Evolutionary conservation across 1,140 invertebrate genomes (phyloP).

Genomic region (Hesperophylax magnus): DNA sequence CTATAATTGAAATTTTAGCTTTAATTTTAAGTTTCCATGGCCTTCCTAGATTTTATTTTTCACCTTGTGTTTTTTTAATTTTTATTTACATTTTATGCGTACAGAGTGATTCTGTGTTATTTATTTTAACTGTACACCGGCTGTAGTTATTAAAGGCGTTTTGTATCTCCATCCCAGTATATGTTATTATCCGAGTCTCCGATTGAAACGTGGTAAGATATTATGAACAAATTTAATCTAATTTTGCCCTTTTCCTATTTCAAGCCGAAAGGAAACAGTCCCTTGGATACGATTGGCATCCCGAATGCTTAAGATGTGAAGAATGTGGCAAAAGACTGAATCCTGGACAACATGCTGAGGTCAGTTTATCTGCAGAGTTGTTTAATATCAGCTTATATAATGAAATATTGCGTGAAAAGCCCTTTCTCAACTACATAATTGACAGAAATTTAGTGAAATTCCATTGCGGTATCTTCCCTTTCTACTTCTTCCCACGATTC

Average conservation of each 20-base stretch:
- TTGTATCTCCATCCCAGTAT: neutral
- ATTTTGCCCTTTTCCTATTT: neutral
- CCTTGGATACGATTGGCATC: conserved; percentile 94
- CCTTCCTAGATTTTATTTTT: neutral
- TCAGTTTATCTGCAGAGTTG: conserved; percentile 59
- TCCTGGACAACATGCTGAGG: conserved; percentile 91
- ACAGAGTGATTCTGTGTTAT: conserved; percentile 12
- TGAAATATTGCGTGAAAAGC: too few relatives aligned
- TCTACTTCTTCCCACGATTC: too few relatives aligned
- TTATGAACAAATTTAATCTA: conserved; percentile 1
- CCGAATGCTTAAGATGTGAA: conserved; percentile 89
- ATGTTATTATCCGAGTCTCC: neutral
- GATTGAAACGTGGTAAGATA: neutral
- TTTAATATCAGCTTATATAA: too few relatives aligned
- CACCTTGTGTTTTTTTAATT: conserved; percentile 35
- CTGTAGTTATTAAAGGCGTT: neutral
- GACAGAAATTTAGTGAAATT: too few relatives aligned
- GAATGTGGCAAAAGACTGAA: conserved; percentile 93
- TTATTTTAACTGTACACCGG: conserved; percentile 14
- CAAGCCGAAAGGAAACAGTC: conserved; percentile 92
- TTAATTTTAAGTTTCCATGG: neutral
- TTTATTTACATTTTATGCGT: conserved; percentile 26
- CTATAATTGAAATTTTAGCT: conserved; percentile 50
- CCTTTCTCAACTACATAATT: too few relatives aligned
- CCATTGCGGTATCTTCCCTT: too few relatives aligned